Percentiles rank a stretch among this genome's conserved stretches.
phyloP scores from a whole-genome alignment of 2,888 invertebrate species.

The Clistopyga incitator region DNA sequence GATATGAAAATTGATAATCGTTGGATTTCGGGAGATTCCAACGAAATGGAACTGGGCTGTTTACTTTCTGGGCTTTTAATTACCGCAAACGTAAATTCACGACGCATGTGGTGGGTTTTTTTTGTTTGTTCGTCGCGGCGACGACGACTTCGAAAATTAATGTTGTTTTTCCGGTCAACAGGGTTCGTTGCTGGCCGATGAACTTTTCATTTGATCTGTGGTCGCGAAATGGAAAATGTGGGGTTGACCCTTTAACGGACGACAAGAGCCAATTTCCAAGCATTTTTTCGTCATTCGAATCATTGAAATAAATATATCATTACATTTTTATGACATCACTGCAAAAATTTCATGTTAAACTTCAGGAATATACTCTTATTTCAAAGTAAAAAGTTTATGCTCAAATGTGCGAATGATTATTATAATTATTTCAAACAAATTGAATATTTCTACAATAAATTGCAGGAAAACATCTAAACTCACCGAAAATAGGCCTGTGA shows the following conservation, averaged over 20 bases:
- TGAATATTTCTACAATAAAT: neutral
- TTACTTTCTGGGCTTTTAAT: constrained; percentile 10
- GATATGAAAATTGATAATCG: too few relatives aligned
- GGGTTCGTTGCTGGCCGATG: constrained; percentile 75
- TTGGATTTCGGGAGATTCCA: too few relatives aligned
- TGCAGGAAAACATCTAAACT: neutral
- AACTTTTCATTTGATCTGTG: constrained; percentile 63
- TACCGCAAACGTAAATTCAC: constrained; percentile 6
- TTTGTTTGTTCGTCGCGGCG: constrained; percentile 1
- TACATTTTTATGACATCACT: too few relatives aligned
- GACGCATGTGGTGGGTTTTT: constrained; percentile 13
- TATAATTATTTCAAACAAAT: neutral
- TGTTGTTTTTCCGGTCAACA: constrained; percentile 39
- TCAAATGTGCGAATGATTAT: too few relatives aligned
- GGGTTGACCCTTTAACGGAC: neutral
- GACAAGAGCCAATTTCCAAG: neutral
- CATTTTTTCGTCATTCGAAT: neutral
- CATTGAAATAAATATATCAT: neutral
- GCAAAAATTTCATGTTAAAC: too few relatives aligned
- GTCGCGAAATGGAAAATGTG: constrained; percentile 6
- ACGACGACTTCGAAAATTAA: neutral
- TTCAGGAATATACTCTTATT: too few relatives aligned
- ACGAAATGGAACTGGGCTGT: constrained; percentile 17
- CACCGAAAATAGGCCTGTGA: neutral
- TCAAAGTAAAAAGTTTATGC: too few relatives aligned